Base-by-base conservation (phyloP, 2,797 vertebrate species). In the Remorina albescens region DNA sequence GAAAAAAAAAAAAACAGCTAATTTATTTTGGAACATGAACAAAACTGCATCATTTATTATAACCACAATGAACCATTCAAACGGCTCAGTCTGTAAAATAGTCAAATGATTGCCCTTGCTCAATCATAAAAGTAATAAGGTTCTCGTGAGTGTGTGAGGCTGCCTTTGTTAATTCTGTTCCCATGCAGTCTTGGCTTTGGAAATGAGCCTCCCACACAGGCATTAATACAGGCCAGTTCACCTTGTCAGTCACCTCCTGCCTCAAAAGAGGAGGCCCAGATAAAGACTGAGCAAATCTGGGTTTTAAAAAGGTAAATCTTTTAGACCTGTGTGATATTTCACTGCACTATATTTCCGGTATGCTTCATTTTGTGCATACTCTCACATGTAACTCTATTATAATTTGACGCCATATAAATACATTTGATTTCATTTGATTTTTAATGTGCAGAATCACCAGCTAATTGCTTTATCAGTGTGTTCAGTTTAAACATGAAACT, bases 101-200 rank as follows among this genome's bases (percentile, higher is more conserved):
- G 71, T 71, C 16, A 56, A 73, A 67, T 41, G 16, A 68, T 41
- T 69, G 25, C 57, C 67, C 1, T 59, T 51, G 50, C 26, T 47
- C 56, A 25, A 80, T 65, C 54, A 62, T 39, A 8, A 63, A 60
- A 55, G 50, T 41, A 5, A 66, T 69, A 44, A 57, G 2, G 76
- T 39, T 26, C 2, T 21, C 42, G 42, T 65, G 54, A 74, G 23
- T 23, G 60, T 59, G 18, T 30, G 28, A 50, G 9, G 41, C 28
- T 62, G 67, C 9, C 77, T 74, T 50, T 51, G 50, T 73, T 69
- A 37, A 47, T 67, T 61, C 42, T 75, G 61, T 59, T 67, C 50
- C 51, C 26, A 34, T 72, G 51, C 41, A 10, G 36, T 16, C 32
- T 78, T 86, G 73, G 64, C 71, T 54, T 42, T 23, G 19, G 58